Base-by-base conservation (phyloP, 2,888 invertebrate species). In the Branchellion lobata region DNA sequence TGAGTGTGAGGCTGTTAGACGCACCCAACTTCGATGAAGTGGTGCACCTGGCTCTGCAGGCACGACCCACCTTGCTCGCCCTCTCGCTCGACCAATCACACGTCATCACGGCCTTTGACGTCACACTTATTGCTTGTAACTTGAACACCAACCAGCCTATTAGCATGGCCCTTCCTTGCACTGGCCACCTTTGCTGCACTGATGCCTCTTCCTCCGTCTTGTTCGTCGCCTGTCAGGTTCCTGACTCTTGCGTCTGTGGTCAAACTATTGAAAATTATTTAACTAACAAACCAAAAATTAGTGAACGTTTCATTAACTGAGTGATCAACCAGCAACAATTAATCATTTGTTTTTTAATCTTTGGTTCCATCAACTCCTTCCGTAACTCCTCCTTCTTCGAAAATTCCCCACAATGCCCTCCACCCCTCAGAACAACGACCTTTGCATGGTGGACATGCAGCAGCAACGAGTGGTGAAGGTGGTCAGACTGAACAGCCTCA, bases 381-480 rank as follows among this genome's bases (percentile, higher is more conserved):
- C n/a, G n/a, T n/a, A n/a, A n/a, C n/a, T n/a, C n/a, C n/a, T n/a
- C n/a, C n/a, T n/a, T n/a, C n/a, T n/a, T n/a, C n/a, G n/a, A n/a
- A n/a, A n/a, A n/a, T n/a, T n/a, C n/a, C n/a, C n/a, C n/a, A n/a
- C n/a, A n/a, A n/a, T n/a, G n/a, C n/a, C n/a, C n/a, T n/a, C n/a
- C n/a, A n/a, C n/a, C n/a, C n/a, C n/a, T n/a, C n/a, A n/a, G n/a
- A n/a, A n/a, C n/a, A 82, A 85, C 34, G 85, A 85, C 61, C 80
- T 87, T 11, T 82, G 84, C 21, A 84, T 85, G 3, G 81, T 86
- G 82, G 85, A 85, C 81, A 80, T 86, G 24, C 21, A 57, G 5
- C 11, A 57, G 14, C 3, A 24, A 57, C 61, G n/a, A 57, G 61
- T 57, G 1, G 61, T 57, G 1, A 86, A 86, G 82, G 85, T 85